These are phyloP conservation scores for Geophilus truncorum DNA, from an alignment of 2,888 invertebrate genomes.

Conservation along the genomic window DNA sequence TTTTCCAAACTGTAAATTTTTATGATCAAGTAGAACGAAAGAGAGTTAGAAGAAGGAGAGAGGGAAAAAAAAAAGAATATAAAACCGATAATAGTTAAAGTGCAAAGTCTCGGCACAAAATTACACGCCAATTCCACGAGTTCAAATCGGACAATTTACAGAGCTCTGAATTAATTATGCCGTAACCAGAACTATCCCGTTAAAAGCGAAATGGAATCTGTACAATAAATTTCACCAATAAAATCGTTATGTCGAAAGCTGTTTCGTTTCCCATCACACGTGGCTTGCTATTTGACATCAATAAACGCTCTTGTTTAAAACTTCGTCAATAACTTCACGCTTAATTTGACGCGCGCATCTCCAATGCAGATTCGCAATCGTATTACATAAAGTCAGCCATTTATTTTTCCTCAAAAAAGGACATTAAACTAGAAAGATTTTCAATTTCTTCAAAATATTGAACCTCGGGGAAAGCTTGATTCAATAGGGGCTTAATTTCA, in stretches of 20 bases:
- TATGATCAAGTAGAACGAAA: neutral
- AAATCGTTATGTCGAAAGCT: conserved; percentile 18
- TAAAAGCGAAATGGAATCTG: conserved; percentile 1
- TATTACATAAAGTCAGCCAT: neutral
- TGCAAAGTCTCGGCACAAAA: conserved; percentile 1
- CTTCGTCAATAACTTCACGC: conserved; percentile 1
- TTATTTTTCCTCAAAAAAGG: neutral
- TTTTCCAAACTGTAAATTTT: conserved; percentile 27
- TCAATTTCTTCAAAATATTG: neutral
- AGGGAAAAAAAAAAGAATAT: conserved; percentile 1
- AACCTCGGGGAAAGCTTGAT: neutral
- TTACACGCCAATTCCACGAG: neutral
- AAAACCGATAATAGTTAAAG: neutral
- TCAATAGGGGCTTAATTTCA: neutral
- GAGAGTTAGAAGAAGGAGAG: neutral
- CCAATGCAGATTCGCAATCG: neutral
- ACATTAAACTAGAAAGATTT: neutral
- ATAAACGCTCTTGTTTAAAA: conserved; percentile 8
- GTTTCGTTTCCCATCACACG: conserved; percentile 5
- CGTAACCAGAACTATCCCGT: conserved; percentile 18
- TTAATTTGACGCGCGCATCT: conserved; percentile 1
- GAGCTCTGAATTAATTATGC: conserved; percentile 1
- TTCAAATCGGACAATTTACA: conserved; percentile 17
- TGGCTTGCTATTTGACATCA: neutral
- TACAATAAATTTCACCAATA: conserved; percentile 14